A percentile compares a stretch with the other conserved stretches of the same genome.
These are phyloP conservation scores for Conus ventricosus DNA, from an alignment of 1,140 invertebrate genomes.

Conservation along the genomic window DNA sequence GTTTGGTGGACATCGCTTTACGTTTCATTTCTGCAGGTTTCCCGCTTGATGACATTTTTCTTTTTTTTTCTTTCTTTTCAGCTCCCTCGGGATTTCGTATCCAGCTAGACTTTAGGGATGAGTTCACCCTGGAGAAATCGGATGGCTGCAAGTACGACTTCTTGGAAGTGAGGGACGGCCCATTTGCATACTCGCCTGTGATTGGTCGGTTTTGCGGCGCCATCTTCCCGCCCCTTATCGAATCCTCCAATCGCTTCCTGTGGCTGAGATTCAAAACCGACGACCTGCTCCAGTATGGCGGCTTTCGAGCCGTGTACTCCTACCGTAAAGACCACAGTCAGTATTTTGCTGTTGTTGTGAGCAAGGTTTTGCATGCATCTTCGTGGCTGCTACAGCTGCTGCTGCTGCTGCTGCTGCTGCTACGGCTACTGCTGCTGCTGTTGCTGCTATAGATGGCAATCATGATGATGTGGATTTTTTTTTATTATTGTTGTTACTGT, in stretches of 20 bases:
- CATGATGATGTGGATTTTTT: too few species aligned
- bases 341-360: background rate
- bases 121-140: slow-evolving; percentile 86
- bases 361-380: too few species aligned
- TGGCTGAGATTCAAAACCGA: slow-evolving; percentile 91
- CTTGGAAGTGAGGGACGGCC: slow-evolving; percentile 88
- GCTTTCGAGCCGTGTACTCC: slow-evolving; percentile 87
- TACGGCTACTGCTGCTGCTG: too few species aligned
- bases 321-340: slow-evolving; percentile 52
- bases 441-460: too few species aligned
- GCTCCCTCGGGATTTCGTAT: slow-evolving; percentile 85
- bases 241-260: slow-evolving; percentile 84
- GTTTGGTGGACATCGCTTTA: background rate
- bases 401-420: too few species aligned
- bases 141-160: slow-evolving; percentile 86
- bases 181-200: slow-evolving; percentile 85
- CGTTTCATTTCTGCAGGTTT: background rate
- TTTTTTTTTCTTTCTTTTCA: slow-evolving; percentile 72
- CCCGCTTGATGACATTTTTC: background rate
- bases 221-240: slow-evolving; percentile 85
- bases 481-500: too few species aligned
- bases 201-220: slow-evolving; percentile 84
- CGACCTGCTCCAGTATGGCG: slow-evolving; percentile 87
- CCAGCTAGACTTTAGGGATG: slow-evolving; percentile 87
- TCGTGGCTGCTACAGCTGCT: too few species aligned